Conservation (phyloP, 2,888 invertebrate species). For the Cryptocephalus primarius region DNA sequence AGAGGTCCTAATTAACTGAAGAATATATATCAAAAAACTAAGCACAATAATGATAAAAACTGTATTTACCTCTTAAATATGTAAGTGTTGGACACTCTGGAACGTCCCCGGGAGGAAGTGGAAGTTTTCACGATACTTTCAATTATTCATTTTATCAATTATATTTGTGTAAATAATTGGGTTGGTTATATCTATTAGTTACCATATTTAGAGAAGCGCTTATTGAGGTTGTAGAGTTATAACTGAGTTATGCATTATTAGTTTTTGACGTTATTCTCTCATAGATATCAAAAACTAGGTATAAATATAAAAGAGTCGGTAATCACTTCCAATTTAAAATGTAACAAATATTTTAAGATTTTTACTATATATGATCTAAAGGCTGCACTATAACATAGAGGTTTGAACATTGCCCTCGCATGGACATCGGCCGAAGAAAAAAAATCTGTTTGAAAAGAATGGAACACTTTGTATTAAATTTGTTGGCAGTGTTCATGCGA, state of each 20-base stretch:
- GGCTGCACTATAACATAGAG: slow-evolving; percentile 34
- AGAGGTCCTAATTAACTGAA: slow-evolving; percentile 1
- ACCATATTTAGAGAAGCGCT: slow-evolving; percentile 28
- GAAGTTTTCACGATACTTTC: neutral
- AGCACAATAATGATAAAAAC: slow-evolving; percentile 18
- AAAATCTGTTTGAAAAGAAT: neutral
- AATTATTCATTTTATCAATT: slow-evolving; percentile 1
- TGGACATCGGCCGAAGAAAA: neutral
- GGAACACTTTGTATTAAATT: neutral
- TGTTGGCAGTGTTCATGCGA: neutral
- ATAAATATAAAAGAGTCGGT: slow-evolving; percentile 10
- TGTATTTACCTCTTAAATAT: slow-evolving; percentile 12
- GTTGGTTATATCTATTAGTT: slow-evolving; percentile 30
- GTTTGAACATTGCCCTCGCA: slow-evolving; percentile 3
- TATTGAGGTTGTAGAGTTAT: slow-evolving; percentile 15
- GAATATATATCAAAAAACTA: slow-evolving; percentile 14
- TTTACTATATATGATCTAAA: slow-evolving; percentile 32
- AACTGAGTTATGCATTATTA: slow-evolving; percentile 14
- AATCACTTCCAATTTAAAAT: slow-evolving; percentile 23
- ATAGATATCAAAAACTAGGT: slow-evolving; percentile 11
- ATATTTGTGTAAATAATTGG: slow-evolving; percentile 17
- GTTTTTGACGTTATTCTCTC: slow-evolving; percentile 9
- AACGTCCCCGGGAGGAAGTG: neutral
- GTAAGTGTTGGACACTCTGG: too few relatives aligned
- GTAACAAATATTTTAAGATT: slow-evolving; percentile 26